Base-by-base conservation (phyloP, 2,888 invertebrate genomes). In the Sarcophaga rosellei region DNA sequence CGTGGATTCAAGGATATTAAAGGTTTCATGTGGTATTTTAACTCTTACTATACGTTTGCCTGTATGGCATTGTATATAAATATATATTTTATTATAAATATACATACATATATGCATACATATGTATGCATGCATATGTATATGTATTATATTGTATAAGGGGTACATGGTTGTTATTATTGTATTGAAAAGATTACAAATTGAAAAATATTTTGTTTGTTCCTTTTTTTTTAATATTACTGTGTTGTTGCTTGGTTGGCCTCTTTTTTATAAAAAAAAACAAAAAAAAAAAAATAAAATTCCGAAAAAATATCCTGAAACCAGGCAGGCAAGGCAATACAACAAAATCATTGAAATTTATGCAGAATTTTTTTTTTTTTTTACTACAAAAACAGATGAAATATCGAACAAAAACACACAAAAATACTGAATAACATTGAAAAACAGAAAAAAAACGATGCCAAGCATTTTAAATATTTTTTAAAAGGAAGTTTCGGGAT, bases 1-100 rank as follows among this genome's bases (percentile, higher is more conserved):
- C 23, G 75, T 84, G 81, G 84, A 57, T 84, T 78, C 78, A 81
- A 84, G 81, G 78, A 81, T 86, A 70, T 81, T 81, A 69, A 70
- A 75, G 75, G 69, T 65, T 84, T 79, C 59, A 59, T 70, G 47
- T 59, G 53, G 53, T 63, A 44, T 47, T 47, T 47, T 47, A 47
- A 47, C 35, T 15, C 47, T 47, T 65, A 17, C 15, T 44, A n/a
- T 44, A 11, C 8, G 35, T 35, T 35, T 35, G 35, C 44, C 44
- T 44, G 21, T 65, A 25, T 66, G 11, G 1, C 4, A 44, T 44
- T 17, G 23, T 20, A 61, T 61, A 61, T 25, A 10, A 61, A 20
- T 15, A 63, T 4, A 66, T 66, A 44, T 66, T 44, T 47, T 47
- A 47, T 47, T 47, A 47, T 47, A 25, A 25, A 47, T 47, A 12